A percentile compares a stretch with the other conserved stretches of the same genome.
phyloP scores from a whole-genome alignment of 2,797 vertebrate genomes.

The Nyctibius grandis region DNA sequence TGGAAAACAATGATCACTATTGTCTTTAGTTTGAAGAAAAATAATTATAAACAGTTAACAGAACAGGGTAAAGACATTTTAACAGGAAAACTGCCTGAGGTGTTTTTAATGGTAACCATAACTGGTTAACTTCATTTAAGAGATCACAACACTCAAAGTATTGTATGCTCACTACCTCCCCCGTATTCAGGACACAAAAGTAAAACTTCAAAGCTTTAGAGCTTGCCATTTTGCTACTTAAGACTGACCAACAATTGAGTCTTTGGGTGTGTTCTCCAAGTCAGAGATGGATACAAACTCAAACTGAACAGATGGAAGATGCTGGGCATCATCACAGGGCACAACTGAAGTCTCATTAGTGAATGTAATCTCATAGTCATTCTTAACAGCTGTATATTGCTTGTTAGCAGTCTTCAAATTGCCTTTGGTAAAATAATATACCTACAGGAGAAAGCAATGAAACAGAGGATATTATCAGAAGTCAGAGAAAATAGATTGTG shows the following conservation, averaged over 20 bases:
- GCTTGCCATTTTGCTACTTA: neutral
- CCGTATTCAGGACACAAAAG: neutral
- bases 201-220: neutral
- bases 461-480: neutral
- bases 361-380: slow-evolving; percentile 87
- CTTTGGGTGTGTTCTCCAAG: slow-evolving; percentile 86
- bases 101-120: neutral
- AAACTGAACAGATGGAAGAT: slow-evolving; percentile 91
- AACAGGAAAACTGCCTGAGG: neutral
- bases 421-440: slow-evolving; percentile 93
- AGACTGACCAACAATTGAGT: slow-evolving; percentile 89
- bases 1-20: neutral
- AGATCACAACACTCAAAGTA: neutral
- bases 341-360: slow-evolving; percentile 89
- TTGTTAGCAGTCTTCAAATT: slow-evolving; percentile 97
- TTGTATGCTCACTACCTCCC: neutral
- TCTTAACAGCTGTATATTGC: slow-evolving; percentile 87
- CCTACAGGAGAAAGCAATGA: slow-evolving; percentile 75
- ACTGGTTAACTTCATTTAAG: neutral
- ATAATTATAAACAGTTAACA: neutral
- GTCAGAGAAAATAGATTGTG: neutral
- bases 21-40: neutral
- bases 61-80: neutral
- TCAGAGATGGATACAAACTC: slow-evolving; percentile 88
- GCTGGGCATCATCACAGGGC: slow-evolving; percentile 87